Conservation (phyloP, 2,888 invertebrate species). For the Meandrusa payeni region DNA sequence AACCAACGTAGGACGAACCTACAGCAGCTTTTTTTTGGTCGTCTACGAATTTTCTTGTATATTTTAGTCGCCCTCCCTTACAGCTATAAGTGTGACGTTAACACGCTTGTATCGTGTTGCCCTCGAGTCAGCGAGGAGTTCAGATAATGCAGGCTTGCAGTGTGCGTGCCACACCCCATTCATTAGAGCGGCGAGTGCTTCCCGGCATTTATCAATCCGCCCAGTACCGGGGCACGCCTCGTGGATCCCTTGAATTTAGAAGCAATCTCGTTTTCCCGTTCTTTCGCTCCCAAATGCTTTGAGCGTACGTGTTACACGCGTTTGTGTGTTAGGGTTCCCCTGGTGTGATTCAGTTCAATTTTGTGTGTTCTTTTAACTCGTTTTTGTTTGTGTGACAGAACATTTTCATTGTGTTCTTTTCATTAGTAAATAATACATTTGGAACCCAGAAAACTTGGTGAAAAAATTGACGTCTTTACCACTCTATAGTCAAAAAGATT, state of each 20-base stretch:
- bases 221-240: conserved; percentile 38
- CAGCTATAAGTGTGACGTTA: too few relatives aligned
- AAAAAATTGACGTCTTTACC: too few relatives aligned
- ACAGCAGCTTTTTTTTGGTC: too few relatives aligned
- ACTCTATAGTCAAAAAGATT: too few relatives aligned
- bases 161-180: conserved; percentile 77
- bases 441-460: too few relatives aligned
- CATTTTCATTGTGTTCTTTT: too few relatives aligned
- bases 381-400: too few relatives aligned
- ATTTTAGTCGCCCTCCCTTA: not conserved
- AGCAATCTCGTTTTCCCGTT: conserved; percentile 12
- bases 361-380: too few relatives aligned
- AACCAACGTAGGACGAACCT: too few relatives aligned
- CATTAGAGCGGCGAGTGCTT: conserved; percentile 76
- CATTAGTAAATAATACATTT: too few relatives aligned
- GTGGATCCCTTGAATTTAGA: conserved; percentile 17
- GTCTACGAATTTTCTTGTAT: too few relatives aligned
- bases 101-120: conserved; percentile 19
- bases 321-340: not conserved
- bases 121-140: conserved; percentile 52
- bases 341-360: not conserved
- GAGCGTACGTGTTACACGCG: conserved; percentile 8
- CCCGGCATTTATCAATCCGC: conserved; percentile 78
- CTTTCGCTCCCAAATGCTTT: conserved; percentile 9
- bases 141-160: conserved; percentile 63